Evolutionary conservation across 2,797 vertebrate genomes (phyloP), one percentile per base, ranked within the genome.

Genomic region (Mormyrus hasselquistii): DNA sequence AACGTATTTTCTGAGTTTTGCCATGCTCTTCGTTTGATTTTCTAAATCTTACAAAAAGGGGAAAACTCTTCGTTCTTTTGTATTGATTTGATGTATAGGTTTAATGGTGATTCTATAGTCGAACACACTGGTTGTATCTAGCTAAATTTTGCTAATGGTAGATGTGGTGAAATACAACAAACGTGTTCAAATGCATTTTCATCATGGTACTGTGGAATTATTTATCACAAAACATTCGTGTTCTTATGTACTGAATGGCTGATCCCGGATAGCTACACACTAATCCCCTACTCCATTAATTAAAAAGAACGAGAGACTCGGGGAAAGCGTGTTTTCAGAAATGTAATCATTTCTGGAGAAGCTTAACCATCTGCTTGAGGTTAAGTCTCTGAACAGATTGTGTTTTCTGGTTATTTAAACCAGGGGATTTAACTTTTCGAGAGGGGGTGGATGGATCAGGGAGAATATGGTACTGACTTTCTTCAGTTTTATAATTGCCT

Each of bases 341-440:
- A 97, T 97, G 96, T 96, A 97, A 97, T 97, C 96, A 97, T 97
- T 96, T 97, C 97, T 95, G 95, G 93, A 95, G 96, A 95, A 97
- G 97, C 97, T 98, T 98, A 97, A 97, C 97, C 97, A 98, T 98
- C 97, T 98, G 97, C 94, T 97, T 95, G 96, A 97, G 96, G 97
- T 97, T 97, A 97, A 97, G 95, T 96, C 96, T 94, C 91, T 92
- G 94, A 96, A 94, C 95, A 96, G 96, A 96, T 96, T 95, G 95
- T 95, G 95, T 95, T 96, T 94, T 94, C 94, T 93, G 94, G 95
- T 95, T 94, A 95, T 96, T 95, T 95, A 96, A 96, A 94, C 92
- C 95, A 95, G 92, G 92, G 93, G 95, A 95, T 96, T 96, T 95
- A 93, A 92, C 93, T 94, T 92, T 92, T 92, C 92, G 76, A 88